phyloP scores from a whole-genome alignment of 92 coral and sea anemone species.

The Pocillopora grandis region DNA sequence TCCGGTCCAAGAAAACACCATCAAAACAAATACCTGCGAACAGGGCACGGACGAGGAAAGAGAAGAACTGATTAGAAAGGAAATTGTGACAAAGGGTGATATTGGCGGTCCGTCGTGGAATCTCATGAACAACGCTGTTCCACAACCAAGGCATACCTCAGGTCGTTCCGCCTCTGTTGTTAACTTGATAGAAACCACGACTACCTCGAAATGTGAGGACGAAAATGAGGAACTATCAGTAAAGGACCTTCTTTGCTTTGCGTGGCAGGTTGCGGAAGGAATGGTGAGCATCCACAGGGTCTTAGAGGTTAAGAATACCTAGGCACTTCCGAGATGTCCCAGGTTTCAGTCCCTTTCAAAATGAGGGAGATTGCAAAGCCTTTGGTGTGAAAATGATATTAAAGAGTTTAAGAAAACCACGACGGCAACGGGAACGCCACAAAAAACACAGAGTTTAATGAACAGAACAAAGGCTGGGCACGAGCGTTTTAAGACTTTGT shows the following conservation, averaged over 20 bases:
- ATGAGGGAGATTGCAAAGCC: background rate
- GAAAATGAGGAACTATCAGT: constrained; percentile 46
- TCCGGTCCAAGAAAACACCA: too few relatives aligned
- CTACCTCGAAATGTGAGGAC: background rate
- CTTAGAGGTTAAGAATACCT: background rate
- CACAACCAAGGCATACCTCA: background rate
- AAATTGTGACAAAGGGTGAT: background rate
- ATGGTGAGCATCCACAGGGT: constrained; percentile 52
- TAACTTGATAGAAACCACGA: background rate
- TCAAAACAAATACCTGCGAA: background rate
- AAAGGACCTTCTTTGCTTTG: constrained; percentile 68
- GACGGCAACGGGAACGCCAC: too few relatives aligned
- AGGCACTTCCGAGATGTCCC: background rate
- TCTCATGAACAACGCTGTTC: background rate
- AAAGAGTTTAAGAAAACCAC: too few relatives aligned
- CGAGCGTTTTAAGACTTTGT: too few relatives aligned
- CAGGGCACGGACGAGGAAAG: background rate
- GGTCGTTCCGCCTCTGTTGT: background rate
- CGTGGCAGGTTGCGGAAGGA: constrained; percentile 83
- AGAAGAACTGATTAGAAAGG: background rate
- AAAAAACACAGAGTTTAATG: too few relatives aligned
- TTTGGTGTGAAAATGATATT: too few relatives aligned
- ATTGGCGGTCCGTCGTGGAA: background rate
- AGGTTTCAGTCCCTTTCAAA: background rate
- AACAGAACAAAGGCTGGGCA: too few relatives aligned